These are phyloP conservation scores for Peromyscus nudipes DNA, from an alignment of 2,797 vertebrate species.

Conservation along the genomic window DNA sequence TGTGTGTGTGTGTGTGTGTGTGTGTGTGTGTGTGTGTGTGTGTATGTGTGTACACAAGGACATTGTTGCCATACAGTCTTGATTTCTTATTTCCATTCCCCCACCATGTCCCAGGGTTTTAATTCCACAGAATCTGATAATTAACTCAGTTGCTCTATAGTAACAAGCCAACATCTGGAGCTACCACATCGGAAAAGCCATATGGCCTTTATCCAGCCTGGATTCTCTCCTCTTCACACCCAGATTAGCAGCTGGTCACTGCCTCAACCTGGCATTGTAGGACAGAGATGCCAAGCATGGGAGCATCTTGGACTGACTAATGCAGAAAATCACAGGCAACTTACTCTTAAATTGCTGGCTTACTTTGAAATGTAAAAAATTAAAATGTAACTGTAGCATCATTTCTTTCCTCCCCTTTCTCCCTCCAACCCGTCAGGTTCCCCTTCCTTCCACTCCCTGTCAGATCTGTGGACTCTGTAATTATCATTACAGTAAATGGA, in stretches of 20 bases:
- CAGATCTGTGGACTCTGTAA: not conserved
- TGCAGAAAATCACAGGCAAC: conserved; percentile 69
- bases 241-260: conserved; percentile 47
- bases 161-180: conserved; percentile 71
- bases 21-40: too few species aligned
- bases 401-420: not conserved
- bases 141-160: conserved; percentile 62
- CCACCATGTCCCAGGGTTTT: not conserved
- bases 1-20: too few species aligned
- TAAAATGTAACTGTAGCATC: not conserved
- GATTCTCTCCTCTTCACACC: conserved; percentile 9
- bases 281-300: conserved; percentile 31
- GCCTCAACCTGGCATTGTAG: conserved; percentile 25
- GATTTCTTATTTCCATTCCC: not conserved
- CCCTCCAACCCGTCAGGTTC: too few species aligned
- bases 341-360: conserved; percentile 67
- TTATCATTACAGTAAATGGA: not conserved
- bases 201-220: not conserved
- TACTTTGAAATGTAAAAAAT: conserved; percentile 34
- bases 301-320: conserved; percentile 63
- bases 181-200: conserved; percentile 46
- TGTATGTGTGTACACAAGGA: too few species aligned
- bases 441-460: not conserved
- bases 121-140: conserved; percentile 59
- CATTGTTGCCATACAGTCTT: not conserved